Evolutionary conservation across 2,113 vertebrate genomes (phyloP), one percentile per base, ranked within the genome.

Genomic region (Phocoena sinus): DNA sequence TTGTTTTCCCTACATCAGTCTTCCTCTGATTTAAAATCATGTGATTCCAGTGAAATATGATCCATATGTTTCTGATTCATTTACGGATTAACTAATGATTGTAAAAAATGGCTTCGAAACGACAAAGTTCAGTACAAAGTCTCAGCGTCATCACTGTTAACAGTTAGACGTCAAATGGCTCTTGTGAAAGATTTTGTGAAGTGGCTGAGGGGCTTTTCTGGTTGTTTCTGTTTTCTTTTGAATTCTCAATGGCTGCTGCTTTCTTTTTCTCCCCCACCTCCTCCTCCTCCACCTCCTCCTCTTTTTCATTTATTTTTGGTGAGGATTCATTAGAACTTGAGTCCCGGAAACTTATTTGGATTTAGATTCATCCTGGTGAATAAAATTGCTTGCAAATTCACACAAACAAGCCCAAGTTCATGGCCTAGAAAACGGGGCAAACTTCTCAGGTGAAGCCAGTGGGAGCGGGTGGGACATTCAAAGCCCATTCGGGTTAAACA

Each of bases 61-160:
- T 60, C 93, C 92, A 28, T 83, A 53, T 96, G 97, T 95, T 92
- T 95, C 81, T 17, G 74, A 96, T 84, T 93, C 86, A 90, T 88
- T 90, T 44, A 44, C 95, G n/a, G 47, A 97, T 94, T 62, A 86
- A 76, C 86, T 81, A 76, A 94, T 53, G 94, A 90, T 62, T 62
- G 82, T 84, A 96, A 90, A 77, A 93, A 88, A 65, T 23, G 38
- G 65, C 92, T 97, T 97, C 87, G 97, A 90, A 95, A 97, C 58
- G 93, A 82, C 93, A 25, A 10, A 56, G 67, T 91, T 91, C 14
- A n/a, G 62, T 20, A 62, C 79, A 71, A 44, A 89, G 91, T 65
- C 80, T 79, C 79, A 5, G 44, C 89, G 50, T 88, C 53, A 1
- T 67, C 50, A 31, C 81, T 83, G 47, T 67, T 88, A 85, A 86